A percentile compares a stretch with the other conserved stretches of the same genome.
These are phyloP conservation scores for Ammospiza caudacuta DNA, from an alignment of 2,113 vertebrate genomes.

Conservation along the genomic window DNA sequence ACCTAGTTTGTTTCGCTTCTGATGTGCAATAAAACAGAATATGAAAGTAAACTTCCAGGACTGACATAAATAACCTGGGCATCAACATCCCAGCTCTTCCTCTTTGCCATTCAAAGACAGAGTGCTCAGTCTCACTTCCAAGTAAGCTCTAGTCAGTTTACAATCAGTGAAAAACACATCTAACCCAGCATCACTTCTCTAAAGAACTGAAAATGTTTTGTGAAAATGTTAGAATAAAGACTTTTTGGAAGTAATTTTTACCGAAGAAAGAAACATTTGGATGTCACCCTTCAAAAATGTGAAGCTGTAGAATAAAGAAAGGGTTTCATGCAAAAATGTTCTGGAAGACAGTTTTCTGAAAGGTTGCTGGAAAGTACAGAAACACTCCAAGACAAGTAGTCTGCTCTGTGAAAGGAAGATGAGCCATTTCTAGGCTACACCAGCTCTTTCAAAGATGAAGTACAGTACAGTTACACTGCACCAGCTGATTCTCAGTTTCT, in stretches of 20 bases:
- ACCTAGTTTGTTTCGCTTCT: neutral
- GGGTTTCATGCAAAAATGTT: neutral
- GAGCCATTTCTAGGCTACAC: neutral
- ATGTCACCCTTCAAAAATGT: neutral
- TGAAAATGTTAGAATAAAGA: neutral
- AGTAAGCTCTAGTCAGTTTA: neutral
- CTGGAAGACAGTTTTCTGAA: neutral
- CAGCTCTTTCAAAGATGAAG: neutral
- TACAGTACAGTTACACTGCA: neutral
- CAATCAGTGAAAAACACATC: neutral
- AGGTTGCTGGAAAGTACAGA: neutral
- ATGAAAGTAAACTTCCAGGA: conserved; percentile 41
- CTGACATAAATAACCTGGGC: neutral
- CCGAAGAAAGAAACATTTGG: neutral
- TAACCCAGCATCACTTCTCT: neutral
- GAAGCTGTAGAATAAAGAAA: neutral
- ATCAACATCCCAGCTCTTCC: conserved; percentile 9
- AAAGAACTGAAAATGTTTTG: neutral
- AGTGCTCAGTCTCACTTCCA: neutral
- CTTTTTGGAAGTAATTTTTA: neutral
- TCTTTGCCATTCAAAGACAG: neutral
- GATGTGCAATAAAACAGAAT: conserved; percentile 38
- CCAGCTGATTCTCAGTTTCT: neutral
- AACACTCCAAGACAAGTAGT: neutral
- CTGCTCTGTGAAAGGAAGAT: neutral